Conservation (phyloP, 2,797 vertebrate species). For the Dipus sagitta region DNA sequence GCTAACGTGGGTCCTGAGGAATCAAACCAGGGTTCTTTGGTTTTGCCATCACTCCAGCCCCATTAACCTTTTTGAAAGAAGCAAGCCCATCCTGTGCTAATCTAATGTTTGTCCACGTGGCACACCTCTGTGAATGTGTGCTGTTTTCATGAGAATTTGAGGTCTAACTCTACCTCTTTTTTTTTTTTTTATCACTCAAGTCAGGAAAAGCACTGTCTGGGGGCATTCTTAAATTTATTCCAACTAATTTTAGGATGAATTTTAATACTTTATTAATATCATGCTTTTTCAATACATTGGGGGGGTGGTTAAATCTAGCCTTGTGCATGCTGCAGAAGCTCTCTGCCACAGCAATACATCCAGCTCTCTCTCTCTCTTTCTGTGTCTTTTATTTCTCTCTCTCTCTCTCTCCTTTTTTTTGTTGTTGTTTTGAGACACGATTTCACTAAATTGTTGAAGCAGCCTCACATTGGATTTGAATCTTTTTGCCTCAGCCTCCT, state of each 20-base stretch:
- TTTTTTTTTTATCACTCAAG: background rate
- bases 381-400: too few species aligned
- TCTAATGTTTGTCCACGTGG: background rate
- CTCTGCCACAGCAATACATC: background rate
- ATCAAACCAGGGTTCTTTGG: too few species aligned
- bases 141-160: background rate
- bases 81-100: background rate
- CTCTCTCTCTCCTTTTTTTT: background rate
- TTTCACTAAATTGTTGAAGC: background rate
- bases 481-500: background rate
- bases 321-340: background rate
- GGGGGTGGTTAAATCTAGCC: background rate
- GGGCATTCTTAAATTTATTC: slow-evolving; percentile 2
- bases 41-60: too few species aligned
- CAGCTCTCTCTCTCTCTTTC: too few species aligned
- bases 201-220: background rate
- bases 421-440: background rate
- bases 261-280: background rate
- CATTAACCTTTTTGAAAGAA: background rate
- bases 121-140: background rate
- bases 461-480: too few species aligned
- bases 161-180: background rate
- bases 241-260: background rate
- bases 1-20: too few species aligned
- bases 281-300: too few species aligned